Percentiles rank a stretch among this genome's conserved stretches.
These are phyloP conservation scores for Bufo bufo DNA, from an alignment of 2,113 vertebrate genomes.

Conservation along the genomic window DNA sequence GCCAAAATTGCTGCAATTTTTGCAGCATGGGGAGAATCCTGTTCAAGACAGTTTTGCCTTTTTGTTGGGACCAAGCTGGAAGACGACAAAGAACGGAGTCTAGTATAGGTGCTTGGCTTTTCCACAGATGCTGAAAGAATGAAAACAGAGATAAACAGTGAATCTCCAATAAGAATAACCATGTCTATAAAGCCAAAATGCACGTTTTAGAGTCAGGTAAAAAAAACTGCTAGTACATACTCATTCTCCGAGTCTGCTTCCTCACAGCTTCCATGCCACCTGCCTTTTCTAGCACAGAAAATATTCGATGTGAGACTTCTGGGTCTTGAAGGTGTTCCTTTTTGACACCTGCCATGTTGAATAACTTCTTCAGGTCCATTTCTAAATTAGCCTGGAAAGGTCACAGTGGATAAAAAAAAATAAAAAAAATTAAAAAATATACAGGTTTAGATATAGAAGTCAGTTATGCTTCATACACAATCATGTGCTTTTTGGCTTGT, in stretches of 20 bases:
- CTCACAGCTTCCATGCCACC: conserved; percentile 52
- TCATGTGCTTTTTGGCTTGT: no score
- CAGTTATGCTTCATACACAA: no score
- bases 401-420: no score
- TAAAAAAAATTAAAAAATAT: no score
- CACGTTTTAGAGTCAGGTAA: neutral
- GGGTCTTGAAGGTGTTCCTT: conserved; percentile 51
- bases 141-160: neutral
- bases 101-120: neutral
- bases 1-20: neutral
- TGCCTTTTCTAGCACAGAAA: conserved; percentile 47
- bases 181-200: neutral
- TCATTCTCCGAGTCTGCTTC: conserved; percentile 46
- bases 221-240: conserved; percentile 41
- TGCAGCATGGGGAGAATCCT: conserved; percentile 3
- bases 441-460: no score
- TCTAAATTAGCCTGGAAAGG: conserved; percentile 44
- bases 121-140: neutral
- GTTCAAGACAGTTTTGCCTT: neutral
- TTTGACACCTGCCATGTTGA: conserved; percentile 56
- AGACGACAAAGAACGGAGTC: neutral
- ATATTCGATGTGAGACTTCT: conserved; percentile 47
- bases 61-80: neutral
- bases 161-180: neutral
- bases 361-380: conserved; percentile 55